These are phyloP conservation scores for Amia ocellicauda DNA, from an alignment of 2,113 vertebrate species.

Conservation along the genomic window DNA sequence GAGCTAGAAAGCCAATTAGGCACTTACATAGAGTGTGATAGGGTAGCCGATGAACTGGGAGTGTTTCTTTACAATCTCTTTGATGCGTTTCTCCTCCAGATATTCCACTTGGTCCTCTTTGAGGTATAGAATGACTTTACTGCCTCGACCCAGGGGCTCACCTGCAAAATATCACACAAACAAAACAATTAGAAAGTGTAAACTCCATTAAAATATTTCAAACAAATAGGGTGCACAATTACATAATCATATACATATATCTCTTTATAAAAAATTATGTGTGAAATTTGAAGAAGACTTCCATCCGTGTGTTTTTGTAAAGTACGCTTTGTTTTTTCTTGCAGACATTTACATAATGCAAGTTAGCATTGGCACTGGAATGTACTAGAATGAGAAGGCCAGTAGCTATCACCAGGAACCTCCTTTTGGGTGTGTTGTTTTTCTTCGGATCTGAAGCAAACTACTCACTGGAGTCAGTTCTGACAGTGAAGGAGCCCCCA, in stretches of 20 bases:
- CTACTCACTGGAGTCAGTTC: constrained; percentile 55
- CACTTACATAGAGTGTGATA: constrained; percentile 73
- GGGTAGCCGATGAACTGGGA: constrained; percentile 79
- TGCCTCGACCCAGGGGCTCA: constrained; percentile 64
- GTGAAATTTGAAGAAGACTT: no score
- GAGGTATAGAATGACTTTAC: constrained; percentile 66
- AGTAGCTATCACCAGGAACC: no score
- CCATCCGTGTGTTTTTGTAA: no score
- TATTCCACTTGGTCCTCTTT: constrained; percentile 76
- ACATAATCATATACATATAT: no score
- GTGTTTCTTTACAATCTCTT: constrained; percentile 77
- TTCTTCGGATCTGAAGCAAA: not conserved
- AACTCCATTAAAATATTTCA: not conserved
- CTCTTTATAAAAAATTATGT: no score
- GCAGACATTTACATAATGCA: no score
- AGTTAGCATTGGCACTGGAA: no score
- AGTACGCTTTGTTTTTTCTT: no score
- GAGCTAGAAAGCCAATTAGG: not conserved
- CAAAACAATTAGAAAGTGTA: not conserved
- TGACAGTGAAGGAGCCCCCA: constrained; percentile 74
- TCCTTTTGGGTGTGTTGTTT: no score
- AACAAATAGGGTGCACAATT: not conserved
- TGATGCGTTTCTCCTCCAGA: constrained; percentile 64
- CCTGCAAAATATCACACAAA: constrained; percentile 47
- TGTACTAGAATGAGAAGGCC: no score